Evolutionary conservation across 2,888 invertebrate genomes (phyloP).

Genomic region (Harpalus rufipes): DNA sequence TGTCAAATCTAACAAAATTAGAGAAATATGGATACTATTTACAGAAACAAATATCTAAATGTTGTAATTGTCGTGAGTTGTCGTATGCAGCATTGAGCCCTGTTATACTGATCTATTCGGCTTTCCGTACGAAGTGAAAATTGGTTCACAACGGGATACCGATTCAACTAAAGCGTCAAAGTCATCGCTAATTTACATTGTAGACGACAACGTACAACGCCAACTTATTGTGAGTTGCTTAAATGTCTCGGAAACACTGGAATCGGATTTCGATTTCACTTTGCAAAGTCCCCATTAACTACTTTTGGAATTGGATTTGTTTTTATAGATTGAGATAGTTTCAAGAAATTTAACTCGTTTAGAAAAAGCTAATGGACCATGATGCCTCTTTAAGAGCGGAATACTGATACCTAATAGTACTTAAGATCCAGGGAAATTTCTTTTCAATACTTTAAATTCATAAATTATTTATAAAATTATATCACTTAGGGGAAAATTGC

Average conservation of each 20-base stretch:
- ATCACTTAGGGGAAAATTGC: too few relatives aligned
- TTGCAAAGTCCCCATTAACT: constrained; percentile 47
- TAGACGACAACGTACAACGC: neutral
- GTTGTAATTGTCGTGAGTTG: neutral
- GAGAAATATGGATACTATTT: too few relatives aligned
- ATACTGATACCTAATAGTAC: neutral
- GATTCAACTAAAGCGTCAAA: constrained; percentile 25
- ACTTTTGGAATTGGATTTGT: constrained; percentile 34
- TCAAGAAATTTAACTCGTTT: neutral
- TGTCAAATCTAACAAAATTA: too few relatives aligned
- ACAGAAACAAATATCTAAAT: too few relatives aligned
- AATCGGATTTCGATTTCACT: constrained; percentile 45
- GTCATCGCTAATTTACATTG: neutral
- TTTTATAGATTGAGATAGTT: constrained; percentile 48
- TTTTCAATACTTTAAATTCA: neutral
- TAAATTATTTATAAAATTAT: neutral
- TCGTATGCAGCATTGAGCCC: neutral
- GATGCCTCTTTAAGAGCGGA: neutral
- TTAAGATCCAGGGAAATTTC: neutral
- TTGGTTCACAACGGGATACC: constrained; percentile 17
- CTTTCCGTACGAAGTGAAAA: constrained; percentile 3
- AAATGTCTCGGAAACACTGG: constrained; percentile 12
- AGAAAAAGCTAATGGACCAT: neutral
- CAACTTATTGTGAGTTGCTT: constrained; percentile 44
- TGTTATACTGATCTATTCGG: neutral